phyloP scores from a whole-genome alignment of 1,140 invertebrate genomes.

The Temnothorax nylanderi region DNA sequence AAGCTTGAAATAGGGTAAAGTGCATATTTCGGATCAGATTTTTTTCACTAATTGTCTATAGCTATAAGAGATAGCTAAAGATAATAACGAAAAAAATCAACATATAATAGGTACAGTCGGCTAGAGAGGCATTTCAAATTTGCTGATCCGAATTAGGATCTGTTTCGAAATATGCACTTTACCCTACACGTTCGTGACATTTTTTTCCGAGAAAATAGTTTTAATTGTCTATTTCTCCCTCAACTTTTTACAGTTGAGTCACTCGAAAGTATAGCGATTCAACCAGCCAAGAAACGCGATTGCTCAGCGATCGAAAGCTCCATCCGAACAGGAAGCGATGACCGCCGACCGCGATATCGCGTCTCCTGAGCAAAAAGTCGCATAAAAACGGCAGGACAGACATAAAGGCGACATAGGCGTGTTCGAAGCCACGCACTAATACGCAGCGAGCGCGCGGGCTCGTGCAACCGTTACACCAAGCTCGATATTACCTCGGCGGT shows the following conservation, averaged over 20 bases:
- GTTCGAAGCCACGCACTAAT: constrained; percentile 36
- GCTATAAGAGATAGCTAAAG: too few species aligned
- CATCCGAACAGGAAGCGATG: background rate
- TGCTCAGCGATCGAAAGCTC: background rate
- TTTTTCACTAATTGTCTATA: too few species aligned
- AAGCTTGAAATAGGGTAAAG: background rate
- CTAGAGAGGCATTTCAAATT: too few species aligned
- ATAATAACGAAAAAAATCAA: too few species aligned
- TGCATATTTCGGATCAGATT: too few species aligned
- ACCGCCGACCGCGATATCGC: background rate
- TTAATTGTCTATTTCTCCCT: background rate
- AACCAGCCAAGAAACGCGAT: background rate
- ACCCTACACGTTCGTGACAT: too few species aligned
- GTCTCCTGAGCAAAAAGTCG: background rate
- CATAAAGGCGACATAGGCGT: constrained; percentile 3
- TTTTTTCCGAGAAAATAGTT: background rate
- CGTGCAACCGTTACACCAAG: background rate
- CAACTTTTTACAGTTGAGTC: background rate
- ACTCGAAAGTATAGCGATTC: background rate
- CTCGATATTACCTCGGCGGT: constrained; percentile 46
- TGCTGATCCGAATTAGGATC: too few species aligned
- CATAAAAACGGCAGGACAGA: background rate
- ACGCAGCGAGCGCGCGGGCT: background rate
- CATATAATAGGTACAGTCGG: too few species aligned
- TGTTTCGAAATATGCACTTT: too few species aligned